Evolutionary conservation across 2,888 invertebrate species (phyloP).

Genomic region (Apodemia zela): DNA sequence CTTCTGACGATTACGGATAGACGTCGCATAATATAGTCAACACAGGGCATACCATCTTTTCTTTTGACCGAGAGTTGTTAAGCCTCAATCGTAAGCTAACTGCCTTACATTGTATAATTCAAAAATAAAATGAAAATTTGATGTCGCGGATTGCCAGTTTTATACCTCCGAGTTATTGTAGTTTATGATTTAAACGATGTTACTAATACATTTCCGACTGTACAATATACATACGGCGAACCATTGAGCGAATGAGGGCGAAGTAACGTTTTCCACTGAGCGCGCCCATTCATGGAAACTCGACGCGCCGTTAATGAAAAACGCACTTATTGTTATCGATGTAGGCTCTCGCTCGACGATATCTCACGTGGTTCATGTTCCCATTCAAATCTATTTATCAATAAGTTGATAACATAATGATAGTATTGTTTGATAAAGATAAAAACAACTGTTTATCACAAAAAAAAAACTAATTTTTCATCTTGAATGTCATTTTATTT

Average conservation of each 20-base stretch:
- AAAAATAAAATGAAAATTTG: too few relatives aligned
- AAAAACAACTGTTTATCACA: conserved; percentile 6
- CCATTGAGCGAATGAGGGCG: conserved; percentile 55
- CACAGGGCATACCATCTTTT: too few relatives aligned
- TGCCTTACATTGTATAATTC: too few relatives aligned
- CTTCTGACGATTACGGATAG: too few relatives aligned
- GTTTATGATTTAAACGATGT: not conserved
- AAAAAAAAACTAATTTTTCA: conserved; percentile 6
- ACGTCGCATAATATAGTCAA: too few relatives aligned
- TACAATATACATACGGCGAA: conserved; percentile 9
- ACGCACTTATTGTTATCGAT: conserved; percentile 61
- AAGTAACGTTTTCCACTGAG: conserved; percentile 71
- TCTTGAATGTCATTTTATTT: conserved; percentile 5
- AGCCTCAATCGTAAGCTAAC: too few relatives aligned
- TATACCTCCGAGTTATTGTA: not conserved
- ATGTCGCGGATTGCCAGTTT: too few relatives aligned
- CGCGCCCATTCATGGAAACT: conserved; percentile 75
- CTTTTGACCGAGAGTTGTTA: too few relatives aligned
- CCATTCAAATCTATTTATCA: conserved; percentile 49
- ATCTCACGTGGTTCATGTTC: conserved; percentile 55
- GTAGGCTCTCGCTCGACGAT: conserved; percentile 34
- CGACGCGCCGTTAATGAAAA: conserved; percentile 73
- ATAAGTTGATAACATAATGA: conserved; percentile 38
- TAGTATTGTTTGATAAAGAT: conserved; percentile 22
- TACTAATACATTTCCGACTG: conserved; percentile 7